Conservation (phyloP, 2,113 vertebrate genomes). For the Podarcis muralis region DNA sequence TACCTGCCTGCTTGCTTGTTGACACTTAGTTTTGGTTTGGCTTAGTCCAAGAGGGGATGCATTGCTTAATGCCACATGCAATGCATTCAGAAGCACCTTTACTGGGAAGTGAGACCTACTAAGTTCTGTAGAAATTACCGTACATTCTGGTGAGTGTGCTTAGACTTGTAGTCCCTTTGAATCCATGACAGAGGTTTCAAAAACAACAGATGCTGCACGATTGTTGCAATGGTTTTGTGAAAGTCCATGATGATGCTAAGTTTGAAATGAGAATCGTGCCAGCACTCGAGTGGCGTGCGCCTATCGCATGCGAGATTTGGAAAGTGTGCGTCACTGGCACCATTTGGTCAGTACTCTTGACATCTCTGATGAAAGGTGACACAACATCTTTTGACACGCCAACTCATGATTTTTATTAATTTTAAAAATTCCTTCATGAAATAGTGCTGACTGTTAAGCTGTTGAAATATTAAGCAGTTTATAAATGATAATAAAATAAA, state of each 20-base stretch:
- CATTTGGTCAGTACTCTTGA: neutral
- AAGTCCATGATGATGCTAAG: too few relatives aligned
- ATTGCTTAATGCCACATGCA: neutral
- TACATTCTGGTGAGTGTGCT: neutral
- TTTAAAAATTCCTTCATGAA: neutral
- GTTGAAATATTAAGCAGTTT: too few relatives aligned
- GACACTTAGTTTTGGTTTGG: neutral
- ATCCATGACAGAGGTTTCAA: neutral
- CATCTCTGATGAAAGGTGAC: neutral
- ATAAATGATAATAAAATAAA: too few relatives aligned
- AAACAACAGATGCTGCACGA: neutral
- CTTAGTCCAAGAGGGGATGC: neutral
- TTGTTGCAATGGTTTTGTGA: neutral
- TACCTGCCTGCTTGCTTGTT: too few relatives aligned
- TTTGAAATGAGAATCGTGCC: neutral
- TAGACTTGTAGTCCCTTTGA: neutral
- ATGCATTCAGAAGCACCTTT: neutral
- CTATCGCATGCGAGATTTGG: neutral
- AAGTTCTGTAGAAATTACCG: neutral
- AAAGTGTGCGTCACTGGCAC: neutral
- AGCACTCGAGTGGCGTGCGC: neutral
- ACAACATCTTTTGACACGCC: neutral
- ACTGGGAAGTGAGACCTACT: neutral
- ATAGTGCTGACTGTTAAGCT: neutral
- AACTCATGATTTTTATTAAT: neutral